Base-by-base conservation (phyloP, 2,113 vertebrate genomes). In the Callipepla squamata region DNA sequence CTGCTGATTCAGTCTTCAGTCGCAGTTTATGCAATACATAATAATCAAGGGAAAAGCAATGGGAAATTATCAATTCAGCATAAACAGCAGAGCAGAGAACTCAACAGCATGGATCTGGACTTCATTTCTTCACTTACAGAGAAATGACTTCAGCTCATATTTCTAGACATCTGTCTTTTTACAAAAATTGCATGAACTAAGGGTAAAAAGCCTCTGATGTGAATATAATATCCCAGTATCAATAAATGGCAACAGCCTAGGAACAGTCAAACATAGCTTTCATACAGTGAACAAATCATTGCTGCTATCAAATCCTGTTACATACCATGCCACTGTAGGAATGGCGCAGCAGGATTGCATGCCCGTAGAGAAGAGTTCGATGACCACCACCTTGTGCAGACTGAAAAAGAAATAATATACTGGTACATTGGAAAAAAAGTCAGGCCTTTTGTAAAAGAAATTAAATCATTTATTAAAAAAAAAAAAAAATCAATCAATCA, bases 311-410 rank as follows among this genome's bases (percentile, higher is more conserved):
- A 2, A 0, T 22, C 8, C 5, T 3, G 3, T 50, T 75, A 98
- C 98, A 94, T 94, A 99, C 99, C 99, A 99, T 99, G 94, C 99
- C 98, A 0, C 99, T 99, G 96, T 99, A 99, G 68, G 99, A 99
- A 97, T 99, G 99, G 57, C 99, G 98, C n/a, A 99, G 97, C 90
- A 99, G 85, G 50, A 99, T 98, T 9, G 99, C 99, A 0, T 99
- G 99, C 10, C 99, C 99, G 0, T 99, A 99, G 36, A 99, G 98
- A 9, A 99, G 97, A 0, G 99, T 99, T 42, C 99, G 98, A 96
- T 99, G 99, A 22, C 99, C 98, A 1, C 99, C 98, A 7, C 99
- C 98, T 95, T 99, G 99, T 19, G 98, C 98, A 34, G 98, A 98
- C 99, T 99, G 96, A 80, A 90, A 80, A 25, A 85, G 10, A 55